These are phyloP conservation scores for Unio delphinus DNA, from an alignment of 2,888 invertebrate species.

Conservation along the genomic window DNA sequence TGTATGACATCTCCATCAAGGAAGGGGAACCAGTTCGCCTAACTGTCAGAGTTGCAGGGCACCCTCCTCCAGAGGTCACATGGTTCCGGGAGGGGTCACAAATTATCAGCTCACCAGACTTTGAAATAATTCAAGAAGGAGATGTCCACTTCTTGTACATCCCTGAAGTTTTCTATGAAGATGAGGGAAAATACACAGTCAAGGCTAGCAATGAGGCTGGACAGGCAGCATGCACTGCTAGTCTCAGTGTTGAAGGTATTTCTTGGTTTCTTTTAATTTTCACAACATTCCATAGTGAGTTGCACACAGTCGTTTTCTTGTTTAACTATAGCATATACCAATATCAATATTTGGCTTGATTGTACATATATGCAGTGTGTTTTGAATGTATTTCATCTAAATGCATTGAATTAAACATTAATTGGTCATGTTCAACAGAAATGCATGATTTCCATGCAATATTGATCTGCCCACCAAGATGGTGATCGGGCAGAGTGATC, in stretches of 20 bases:
- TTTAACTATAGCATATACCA: no score
- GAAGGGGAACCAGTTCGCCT: constrained; percentile 68
- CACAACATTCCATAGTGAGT: no score
- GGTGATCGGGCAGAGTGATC: no score
- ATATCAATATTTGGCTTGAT: no score
- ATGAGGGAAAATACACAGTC: constrained; percentile 70
- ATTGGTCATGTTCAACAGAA: not conserved
- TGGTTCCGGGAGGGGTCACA: constrained; percentile 69
- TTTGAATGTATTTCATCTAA: no score
- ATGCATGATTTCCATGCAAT: not conserved
- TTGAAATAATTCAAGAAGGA: constrained; percentile 75
- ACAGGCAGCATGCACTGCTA: constrained; percentile 81
- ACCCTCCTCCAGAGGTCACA: constrained; percentile 66
- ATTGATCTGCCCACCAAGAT: not conserved
- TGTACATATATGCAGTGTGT: no score
- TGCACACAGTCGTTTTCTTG: no score
- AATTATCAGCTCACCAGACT: constrained; percentile 72
- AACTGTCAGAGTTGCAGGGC: constrained; percentile 66
- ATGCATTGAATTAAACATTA: not conserved
- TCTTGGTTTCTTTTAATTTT: not conserved
- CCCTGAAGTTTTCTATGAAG: constrained; percentile 77
- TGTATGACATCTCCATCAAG: constrained; percentile 80
- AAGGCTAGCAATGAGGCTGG: constrained; percentile 69
- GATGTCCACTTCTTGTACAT: constrained; percentile 79
- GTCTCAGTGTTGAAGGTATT: constrained; percentile 78